Evolutionary conservation across 2,797 vertebrate genomes (phyloP).

Genomic region (Gymnothorax javanicus): DNA sequence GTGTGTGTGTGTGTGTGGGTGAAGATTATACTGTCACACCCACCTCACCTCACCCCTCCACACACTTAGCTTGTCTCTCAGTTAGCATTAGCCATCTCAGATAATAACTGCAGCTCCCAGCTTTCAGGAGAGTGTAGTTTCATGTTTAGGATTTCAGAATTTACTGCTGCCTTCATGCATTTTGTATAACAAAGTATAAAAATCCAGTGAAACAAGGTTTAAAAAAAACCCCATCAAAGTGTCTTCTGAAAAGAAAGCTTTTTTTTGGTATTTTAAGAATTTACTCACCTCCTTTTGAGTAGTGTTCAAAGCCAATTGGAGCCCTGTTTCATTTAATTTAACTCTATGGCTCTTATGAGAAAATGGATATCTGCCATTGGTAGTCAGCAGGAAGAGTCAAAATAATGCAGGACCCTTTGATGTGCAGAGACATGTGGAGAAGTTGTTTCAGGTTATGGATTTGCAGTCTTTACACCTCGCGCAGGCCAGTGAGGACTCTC

Average conservation of each 20-base stretch:
- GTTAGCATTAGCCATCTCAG: neutral
- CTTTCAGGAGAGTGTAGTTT: constrained; percentile 37
- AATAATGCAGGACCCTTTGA: constrained; percentile 44
- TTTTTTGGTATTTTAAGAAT: constrained; percentile 62
- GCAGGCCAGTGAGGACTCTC: neutral
- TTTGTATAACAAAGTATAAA: constrained; percentile 57
- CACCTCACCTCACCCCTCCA: too few relatives aligned
- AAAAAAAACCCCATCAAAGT: constrained; percentile 68
- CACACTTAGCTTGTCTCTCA: neutral
- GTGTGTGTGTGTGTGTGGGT: too few relatives aligned
- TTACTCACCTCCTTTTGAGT: constrained; percentile 70
- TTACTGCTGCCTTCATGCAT: constrained; percentile 43
- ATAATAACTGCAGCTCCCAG: constrained; percentile 31
- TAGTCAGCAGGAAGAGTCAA: constrained; percentile 24
- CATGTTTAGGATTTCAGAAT: constrained; percentile 42
- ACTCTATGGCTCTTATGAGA: constrained; percentile 12
- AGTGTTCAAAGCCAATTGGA: constrained; percentile 67
- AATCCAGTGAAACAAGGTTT: constrained; percentile 53
- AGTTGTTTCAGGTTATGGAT: neutral
- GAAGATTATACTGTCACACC: too few relatives aligned
- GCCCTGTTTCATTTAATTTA: constrained; percentile 34
- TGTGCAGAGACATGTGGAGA: constrained; percentile 27
- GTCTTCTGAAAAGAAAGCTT: constrained; percentile 50
- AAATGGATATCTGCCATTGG: neutral
- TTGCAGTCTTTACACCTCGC: neutral